phyloP scores from a whole-genome alignment of 1,140 invertebrate species.

The Nebria ingens region DNA sequence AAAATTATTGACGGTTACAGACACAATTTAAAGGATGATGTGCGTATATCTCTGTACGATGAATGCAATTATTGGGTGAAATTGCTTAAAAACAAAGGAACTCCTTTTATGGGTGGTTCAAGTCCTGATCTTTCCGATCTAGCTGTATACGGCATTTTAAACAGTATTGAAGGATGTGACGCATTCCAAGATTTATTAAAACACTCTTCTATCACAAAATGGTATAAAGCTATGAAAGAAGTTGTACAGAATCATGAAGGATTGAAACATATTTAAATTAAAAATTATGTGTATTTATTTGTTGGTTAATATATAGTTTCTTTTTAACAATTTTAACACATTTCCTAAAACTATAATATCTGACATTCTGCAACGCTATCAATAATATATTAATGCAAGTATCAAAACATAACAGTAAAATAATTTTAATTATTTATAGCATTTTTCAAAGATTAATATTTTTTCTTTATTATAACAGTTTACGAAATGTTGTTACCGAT shows the following conservation, averaged over 20 bases:
- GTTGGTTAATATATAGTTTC: too few species aligned
- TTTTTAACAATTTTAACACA: too few species aligned
- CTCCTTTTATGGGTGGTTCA: constrained; percentile 72
- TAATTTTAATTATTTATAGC: too few species aligned
- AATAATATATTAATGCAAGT: too few species aligned
- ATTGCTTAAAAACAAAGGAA: constrained; percentile 57
- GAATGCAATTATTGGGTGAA: constrained; percentile 72
- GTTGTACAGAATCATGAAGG: constrained; percentile 18
- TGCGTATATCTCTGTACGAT: constrained; percentile 81
- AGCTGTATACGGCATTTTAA: constrained; percentile 85
- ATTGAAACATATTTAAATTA: neutral
- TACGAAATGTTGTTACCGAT: too few species aligned
- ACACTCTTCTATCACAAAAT: constrained; percentile 56
- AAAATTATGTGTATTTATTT: too few species aligned
- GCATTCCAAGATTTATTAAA: constrained; percentile 76
- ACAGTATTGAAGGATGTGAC: constrained; percentile 88
- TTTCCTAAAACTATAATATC: too few species aligned
- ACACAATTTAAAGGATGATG: constrained; percentile 78
- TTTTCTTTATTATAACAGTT: neutral
- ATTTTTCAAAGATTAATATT: neutral
- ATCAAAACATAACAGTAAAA: too few species aligned
- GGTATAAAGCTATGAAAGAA: constrained; percentile 31
- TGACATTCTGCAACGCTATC: too few species aligned
- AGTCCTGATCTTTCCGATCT: constrained; percentile 88
- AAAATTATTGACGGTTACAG: constrained; percentile 34